Percentiles rank a stretch among this genome's conserved stretches.
phyloP scores from a whole-genome alignment of 2,888 invertebrate species.

The Sepioteuthis lessoniana region DNA sequence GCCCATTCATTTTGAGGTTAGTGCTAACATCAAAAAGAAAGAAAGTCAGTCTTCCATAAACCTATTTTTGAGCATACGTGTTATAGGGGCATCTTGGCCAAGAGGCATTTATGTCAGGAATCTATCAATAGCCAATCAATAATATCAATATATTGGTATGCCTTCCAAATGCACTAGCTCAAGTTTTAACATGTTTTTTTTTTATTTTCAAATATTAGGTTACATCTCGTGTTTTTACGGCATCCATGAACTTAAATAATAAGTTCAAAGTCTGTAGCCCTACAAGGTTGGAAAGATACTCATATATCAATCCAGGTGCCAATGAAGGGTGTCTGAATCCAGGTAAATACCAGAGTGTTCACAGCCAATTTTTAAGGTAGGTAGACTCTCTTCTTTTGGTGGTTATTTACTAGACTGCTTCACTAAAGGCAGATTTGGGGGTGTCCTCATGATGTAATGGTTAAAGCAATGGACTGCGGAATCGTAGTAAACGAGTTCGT shows the following conservation, averaged over 20 bases:
- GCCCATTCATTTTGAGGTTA: neutral
- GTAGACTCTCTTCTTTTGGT: too few species aligned
- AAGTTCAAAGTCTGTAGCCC: neutral
- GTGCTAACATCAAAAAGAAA: neutral
- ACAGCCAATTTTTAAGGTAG: too few species aligned
- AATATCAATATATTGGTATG: neutral
- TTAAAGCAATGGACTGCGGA: too few species aligned
- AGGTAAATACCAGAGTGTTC: neutral
- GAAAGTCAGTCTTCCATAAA: constrained; percentile 33
- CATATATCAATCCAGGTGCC: too few species aligned
- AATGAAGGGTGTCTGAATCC: neutral
- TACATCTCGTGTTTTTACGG: neutral
- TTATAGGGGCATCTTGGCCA: neutral
- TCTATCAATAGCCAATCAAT: neutral
- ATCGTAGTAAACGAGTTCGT: too few species aligned
- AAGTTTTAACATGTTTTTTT: neutral
- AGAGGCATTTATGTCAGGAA: neutral
- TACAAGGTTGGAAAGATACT: neutral
- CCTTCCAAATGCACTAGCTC: neutral
- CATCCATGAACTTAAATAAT: neutral
- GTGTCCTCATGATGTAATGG: too few species aligned
- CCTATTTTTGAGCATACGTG: neutral
- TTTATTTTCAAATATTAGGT: neutral
- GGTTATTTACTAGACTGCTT: too few species aligned
- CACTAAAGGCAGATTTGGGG: too few species aligned